Evolutionary conservation across 2,113 vertebrate species (phyloP).

Genomic region (Melanerpes formicivorus): DNA sequence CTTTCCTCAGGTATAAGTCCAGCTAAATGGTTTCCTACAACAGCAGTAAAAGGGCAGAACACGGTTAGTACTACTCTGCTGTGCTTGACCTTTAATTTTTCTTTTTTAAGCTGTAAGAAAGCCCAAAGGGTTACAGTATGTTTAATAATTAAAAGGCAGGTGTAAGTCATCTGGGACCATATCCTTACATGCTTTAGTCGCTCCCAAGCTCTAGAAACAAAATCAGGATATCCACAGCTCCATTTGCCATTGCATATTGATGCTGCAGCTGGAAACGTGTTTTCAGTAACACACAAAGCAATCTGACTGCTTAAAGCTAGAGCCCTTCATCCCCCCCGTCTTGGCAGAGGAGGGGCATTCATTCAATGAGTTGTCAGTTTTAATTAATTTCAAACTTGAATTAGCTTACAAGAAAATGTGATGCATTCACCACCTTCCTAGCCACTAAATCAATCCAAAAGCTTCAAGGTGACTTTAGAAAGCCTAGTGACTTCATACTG

Average conservation of each 20-base stretch:
- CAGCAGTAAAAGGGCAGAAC: neutral
- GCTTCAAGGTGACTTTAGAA: slow-evolving; percentile 11
- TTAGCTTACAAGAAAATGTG: neutral
- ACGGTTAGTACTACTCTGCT: neutral
- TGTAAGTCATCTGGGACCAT: neutral
- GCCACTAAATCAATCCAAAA: slow-evolving; percentile 37
- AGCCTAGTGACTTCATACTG: neutral
- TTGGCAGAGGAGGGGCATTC: neutral
- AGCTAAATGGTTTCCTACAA: neutral
- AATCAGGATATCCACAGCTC: neutral
- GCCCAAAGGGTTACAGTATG: neutral
- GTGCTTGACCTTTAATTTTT: neutral
- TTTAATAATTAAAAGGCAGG: neutral
- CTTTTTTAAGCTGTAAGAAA: neutral
- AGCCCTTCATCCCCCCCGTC: neutral
- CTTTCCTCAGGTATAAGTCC: neutral
- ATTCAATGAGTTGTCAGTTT: neutral
- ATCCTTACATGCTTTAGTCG: neutral
- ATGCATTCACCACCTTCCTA: neutral
- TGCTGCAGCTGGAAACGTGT: neutral
- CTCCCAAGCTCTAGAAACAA: slow-evolving; percentile 19
- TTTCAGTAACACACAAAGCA: neutral
- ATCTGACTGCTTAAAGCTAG: neutral
- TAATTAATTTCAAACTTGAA: neutral
- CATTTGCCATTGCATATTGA: neutral